Percentiles rank a stretch among this genome's conserved stretches.
These are phyloP conservation scores for Gasterosteus aculeatus DNA, from an alignment of 2,113 vertebrate species.

Conservation along the genomic window DNA sequence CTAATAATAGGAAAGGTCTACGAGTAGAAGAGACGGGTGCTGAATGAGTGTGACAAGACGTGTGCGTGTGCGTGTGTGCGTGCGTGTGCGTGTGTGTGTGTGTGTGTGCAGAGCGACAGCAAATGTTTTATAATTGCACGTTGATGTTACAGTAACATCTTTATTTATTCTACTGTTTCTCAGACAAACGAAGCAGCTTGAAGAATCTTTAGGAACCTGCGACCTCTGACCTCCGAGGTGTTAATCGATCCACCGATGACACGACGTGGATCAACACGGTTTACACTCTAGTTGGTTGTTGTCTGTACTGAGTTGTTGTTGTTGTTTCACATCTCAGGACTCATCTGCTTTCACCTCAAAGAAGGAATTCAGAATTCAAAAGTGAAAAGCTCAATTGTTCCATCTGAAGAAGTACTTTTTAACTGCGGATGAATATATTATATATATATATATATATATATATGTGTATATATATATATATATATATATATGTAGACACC, in stretches of 20 bases:
- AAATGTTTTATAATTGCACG: background rate
- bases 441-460: too few relatives aligned
- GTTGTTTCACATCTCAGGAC: too few relatives aligned
- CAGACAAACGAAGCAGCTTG: background rate
- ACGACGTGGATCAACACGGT: background rate
- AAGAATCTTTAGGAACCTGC: background rate
- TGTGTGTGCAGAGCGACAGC: background rate
- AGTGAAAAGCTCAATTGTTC: background rate
- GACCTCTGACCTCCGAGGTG: background rate
- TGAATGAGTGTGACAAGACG: conserved; percentile 71
- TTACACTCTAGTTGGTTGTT: background rate
- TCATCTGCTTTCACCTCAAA: background rate
- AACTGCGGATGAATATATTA: too few relatives aligned
- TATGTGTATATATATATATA: too few relatives aligned
- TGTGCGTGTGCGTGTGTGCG: background rate
- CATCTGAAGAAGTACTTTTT: too few relatives aligned
- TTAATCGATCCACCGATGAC: too few relatives aligned
- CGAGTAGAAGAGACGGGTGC: conserved; percentile 61
- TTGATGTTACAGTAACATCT: background rate
- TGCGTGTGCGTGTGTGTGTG: too few relatives aligned
- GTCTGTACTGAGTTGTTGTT: background rate
- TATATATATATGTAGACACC: too few relatives aligned
- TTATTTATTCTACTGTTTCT: background rate
- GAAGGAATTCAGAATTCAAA: background rate
- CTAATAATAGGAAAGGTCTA: conserved; percentile 68